These are phyloP conservation scores for Mobula birostris DNA, from an alignment of 2,113 vertebrate species.

Conservation along the genomic window DNA sequence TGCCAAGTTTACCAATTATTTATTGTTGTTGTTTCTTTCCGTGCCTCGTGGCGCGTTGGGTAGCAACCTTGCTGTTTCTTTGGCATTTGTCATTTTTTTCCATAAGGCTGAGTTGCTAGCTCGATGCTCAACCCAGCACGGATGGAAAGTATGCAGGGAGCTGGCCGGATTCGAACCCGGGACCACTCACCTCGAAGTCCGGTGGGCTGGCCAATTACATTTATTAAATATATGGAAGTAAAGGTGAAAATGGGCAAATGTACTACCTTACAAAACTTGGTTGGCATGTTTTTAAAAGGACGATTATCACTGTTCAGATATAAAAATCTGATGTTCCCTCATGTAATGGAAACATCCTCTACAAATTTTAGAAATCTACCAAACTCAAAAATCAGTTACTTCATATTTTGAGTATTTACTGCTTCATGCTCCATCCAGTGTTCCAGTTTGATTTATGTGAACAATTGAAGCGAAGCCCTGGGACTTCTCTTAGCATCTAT, in stretches of 20 bases:
- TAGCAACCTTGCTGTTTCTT: too few relatives aligned
- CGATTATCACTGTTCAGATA: not conserved
- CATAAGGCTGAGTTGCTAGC: too few relatives aligned
- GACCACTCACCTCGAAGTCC: too few relatives aligned
- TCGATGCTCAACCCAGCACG: too few relatives aligned
- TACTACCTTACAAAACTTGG: not conserved
- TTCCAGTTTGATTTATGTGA: not conserved
- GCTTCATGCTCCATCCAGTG: not conserved
- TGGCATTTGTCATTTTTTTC: too few relatives aligned
- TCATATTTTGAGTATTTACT: not conserved
- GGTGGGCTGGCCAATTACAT: too few relatives aligned
- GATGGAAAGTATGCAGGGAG: too few relatives aligned
- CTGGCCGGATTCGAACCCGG: too few relatives aligned
- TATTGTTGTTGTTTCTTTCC: too few relatives aligned
- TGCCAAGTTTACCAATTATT: conserved; percentile 9
- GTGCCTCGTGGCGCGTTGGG: too few relatives aligned
- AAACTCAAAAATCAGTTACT: not conserved
- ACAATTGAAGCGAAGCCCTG: not conserved
- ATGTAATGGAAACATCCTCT: not conserved
- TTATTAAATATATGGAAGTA: not conserved
- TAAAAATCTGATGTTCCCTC: not conserved
- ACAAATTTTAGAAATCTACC: not conserved
- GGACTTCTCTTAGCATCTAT: not conserved
- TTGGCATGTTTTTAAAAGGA: not conserved
- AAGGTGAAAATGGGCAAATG: not conserved